These are phyloP conservation scores for Lagodon rhomboides DNA, from an alignment of 2,797 vertebrate species.

Conservation along the genomic window DNA sequence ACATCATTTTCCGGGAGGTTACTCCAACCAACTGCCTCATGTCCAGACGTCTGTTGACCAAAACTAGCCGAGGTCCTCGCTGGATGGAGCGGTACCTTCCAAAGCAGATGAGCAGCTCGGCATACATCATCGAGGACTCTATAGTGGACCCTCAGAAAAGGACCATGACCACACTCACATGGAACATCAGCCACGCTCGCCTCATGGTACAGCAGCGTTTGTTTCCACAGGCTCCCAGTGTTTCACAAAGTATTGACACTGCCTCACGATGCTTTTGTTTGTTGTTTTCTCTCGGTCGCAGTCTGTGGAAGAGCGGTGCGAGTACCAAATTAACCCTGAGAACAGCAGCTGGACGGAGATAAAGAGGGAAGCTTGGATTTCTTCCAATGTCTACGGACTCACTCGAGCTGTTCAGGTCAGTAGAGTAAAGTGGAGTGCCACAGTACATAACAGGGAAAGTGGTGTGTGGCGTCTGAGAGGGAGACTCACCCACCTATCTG, in stretches of 20 bases:
- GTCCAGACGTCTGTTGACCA: constrained; percentile 96
- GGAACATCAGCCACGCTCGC: constrained; percentile 97
- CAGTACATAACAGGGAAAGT: constrained; percentile 19
- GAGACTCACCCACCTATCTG: constrained; percentile 6
- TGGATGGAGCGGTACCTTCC: constrained; percentile 96
- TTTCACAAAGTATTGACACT: background rate
- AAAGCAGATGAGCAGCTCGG: constrained; percentile 92
- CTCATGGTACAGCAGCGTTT: constrained; percentile 88
- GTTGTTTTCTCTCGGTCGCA: constrained; percentile 53
- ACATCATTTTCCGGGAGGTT: constrained; percentile 95
- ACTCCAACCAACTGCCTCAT: constrained; percentile 94
- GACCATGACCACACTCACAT: constrained; percentile 96
- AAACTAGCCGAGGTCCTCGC: constrained; percentile 94
- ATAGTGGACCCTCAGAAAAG: constrained; percentile 93
- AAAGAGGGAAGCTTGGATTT: constrained; percentile 96
- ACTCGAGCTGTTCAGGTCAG: constrained; percentile 96
- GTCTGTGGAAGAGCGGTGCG: constrained; percentile 95
- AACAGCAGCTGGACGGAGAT: constrained; percentile 95
- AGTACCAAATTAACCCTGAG: constrained; percentile 91
- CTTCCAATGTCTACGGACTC: constrained; percentile 93
- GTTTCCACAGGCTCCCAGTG: background rate
- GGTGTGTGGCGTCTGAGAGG: background rate
- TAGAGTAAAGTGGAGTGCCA: constrained; percentile 36
- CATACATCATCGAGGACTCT: constrained; percentile 98
- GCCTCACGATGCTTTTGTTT: constrained; percentile 35